phyloP scores from a whole-genome alignment of 2,113 vertebrate species.

The Ivindomyrus marchei region DNA sequence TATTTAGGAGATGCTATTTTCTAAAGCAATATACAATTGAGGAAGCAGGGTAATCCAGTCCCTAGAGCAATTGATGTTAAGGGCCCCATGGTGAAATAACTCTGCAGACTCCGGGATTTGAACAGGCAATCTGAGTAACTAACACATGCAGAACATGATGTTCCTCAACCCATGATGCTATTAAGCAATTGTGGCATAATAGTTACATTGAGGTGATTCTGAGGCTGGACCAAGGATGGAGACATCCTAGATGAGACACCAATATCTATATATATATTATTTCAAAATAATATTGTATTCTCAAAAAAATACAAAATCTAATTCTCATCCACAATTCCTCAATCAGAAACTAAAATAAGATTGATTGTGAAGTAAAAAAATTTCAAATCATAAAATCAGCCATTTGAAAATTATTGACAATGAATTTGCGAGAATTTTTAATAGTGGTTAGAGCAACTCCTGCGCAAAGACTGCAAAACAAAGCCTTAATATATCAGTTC shows the following conservation, averaged over 20 bases:
- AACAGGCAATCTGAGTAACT: not conserved
- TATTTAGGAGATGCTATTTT: not conserved
- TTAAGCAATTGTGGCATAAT: too few relatives aligned
- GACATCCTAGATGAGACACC: not conserved
- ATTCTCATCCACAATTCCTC: not conserved
- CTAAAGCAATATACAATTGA: not conserved
- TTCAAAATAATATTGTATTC: not conserved
- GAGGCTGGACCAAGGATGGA: not conserved
- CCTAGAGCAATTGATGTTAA: not conserved
- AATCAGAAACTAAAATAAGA: not conserved
- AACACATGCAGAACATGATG: not conserved
- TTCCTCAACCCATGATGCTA: not conserved
- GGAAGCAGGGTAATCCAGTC: not conserved
- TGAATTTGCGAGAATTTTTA: not conserved
- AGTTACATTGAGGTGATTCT: not conserved
- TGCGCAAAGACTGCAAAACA: not conserved
- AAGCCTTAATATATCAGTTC: not conserved
- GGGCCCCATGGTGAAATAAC: not conserved
- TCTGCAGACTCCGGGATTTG: not conserved
- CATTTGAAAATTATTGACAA: not conserved
- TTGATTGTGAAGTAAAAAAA: not conserved
- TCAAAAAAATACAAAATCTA: not conserved
- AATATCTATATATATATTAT: not conserved
- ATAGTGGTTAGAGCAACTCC: not conserved
- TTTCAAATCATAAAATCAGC: not conserved